Evolutionary conservation across 2,797 vertebrate species (phyloP).

Genomic region (Crypturellus tataupa): DNA sequence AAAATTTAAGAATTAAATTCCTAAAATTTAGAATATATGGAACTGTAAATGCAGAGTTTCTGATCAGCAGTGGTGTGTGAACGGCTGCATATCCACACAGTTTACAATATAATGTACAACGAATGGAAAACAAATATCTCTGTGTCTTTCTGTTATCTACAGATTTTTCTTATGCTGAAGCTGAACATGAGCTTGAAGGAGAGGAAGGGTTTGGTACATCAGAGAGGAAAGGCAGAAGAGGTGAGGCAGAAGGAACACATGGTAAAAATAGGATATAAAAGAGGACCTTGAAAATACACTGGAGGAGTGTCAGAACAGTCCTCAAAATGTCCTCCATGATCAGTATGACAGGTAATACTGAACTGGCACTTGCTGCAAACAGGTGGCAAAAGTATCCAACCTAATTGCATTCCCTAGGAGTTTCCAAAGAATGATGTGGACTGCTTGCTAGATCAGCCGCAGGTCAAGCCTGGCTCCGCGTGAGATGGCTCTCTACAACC

Average conservation of each 20-base stretch:
- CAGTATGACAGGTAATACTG: not conserved
- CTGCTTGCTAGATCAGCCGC: not conserved
- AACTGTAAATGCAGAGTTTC: not conserved
- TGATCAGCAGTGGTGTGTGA: not conserved
- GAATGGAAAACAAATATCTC: not conserved
- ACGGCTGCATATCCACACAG: not conserved
- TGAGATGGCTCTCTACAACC: not conserved
- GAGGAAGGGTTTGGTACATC: not conserved
- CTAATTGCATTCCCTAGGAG: not conserved
- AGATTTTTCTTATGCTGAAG: not conserved
- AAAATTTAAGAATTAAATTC: not conserved
- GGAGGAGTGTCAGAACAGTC: not conserved
- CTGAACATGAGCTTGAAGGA: not conserved
- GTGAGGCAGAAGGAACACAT: not conserved
- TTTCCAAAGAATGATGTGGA: not conserved
- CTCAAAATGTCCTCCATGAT: constrained; percentile 22
- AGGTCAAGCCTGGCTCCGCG: not conserved
- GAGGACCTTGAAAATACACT: not conserved
- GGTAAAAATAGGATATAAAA: not conserved
- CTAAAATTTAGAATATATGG: not conserved
- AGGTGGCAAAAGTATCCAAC: not conserved
- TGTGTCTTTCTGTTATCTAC: not conserved
- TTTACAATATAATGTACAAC: not conserved
- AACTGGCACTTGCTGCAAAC: not conserved
- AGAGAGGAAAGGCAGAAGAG: not conserved